Conservation (phyloP, 2,113 vertebrate species). For the Cololabis saira region DNA sequence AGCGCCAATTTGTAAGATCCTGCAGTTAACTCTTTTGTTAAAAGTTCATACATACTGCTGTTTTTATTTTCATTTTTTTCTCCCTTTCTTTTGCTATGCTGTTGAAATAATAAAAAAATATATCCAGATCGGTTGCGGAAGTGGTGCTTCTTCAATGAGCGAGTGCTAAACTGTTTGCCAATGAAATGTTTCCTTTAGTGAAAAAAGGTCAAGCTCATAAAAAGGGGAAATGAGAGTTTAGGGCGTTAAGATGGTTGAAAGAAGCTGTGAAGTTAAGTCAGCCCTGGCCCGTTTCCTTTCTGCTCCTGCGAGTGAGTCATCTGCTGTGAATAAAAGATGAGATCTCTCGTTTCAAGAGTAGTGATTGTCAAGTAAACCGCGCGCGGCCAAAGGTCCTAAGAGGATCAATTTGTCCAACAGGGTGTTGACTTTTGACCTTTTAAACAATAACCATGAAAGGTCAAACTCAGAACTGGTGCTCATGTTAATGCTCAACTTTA, state of each 20-base stretch:
- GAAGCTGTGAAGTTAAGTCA: slow-evolving; percentile 29
- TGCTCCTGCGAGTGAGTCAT: slow-evolving; percentile 45
- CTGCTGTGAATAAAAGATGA: slow-evolving; percentile 75
- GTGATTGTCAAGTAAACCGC: slow-evolving; percentile 60
- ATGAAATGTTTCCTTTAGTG: slow-evolving; percentile 18
- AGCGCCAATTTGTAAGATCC: slow-evolving; percentile 46
- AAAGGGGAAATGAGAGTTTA: slow-evolving; percentile 68
- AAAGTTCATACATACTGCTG: slow-evolving; percentile 59
- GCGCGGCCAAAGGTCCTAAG: slow-evolving; percentile 21
- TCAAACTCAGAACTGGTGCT: no score
- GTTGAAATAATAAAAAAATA: slow-evolving; percentile 77
- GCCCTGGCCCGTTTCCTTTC: slow-evolving; percentile 54
- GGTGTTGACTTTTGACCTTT: neutral
- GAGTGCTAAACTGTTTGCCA: neutral
- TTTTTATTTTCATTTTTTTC: slow-evolving; percentile 52
- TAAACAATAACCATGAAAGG: no score
- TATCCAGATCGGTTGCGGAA: slow-evolving; percentile 73
- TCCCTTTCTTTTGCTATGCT: slow-evolving; percentile 74
- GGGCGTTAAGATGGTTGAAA: slow-evolving; percentile 29
- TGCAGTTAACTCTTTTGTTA: slow-evolving; percentile 50
- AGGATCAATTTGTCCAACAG: slow-evolving; percentile 17
- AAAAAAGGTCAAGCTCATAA: neutral
- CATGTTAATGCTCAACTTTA: no score
- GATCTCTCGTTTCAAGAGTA: slow-evolving; percentile 62
- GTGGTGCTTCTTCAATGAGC: slow-evolving; percentile 65